A percentile compares a stretch with the other conserved stretches of the same genome.
These are phyloP conservation scores for Drosophila bifasciata DNA, from an alignment of 1,140 invertebrate species.

Conservation along the genomic window DNA sequence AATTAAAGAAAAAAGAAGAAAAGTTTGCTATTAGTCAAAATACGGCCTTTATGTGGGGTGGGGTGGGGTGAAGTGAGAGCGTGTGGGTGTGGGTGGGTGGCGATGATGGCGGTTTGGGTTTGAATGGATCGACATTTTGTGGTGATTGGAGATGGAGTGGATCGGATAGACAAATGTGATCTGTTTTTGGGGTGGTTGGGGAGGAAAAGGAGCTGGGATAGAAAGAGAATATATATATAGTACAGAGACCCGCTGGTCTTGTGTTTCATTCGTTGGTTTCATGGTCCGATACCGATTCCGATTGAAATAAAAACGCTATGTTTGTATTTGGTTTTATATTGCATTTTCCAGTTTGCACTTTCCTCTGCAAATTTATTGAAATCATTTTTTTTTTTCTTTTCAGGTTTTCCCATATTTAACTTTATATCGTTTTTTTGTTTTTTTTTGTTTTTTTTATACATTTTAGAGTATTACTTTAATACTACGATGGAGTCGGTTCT, in stretches of 20 bases:
- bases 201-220: too few species aligned
- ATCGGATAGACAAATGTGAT: conserved; percentile 9
- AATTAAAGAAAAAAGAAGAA: conserved; percentile 84
- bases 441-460: conserved; percentile 44
- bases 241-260: too few species aligned
- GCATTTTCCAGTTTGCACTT: conserved; percentile 65
- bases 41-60: conserved; percentile 56
- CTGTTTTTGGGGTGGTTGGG: conserved; percentile 22
- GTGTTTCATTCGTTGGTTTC: conserved; percentile 7
- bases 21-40: conserved; percentile 82
- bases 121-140: not conserved
- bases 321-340: conserved; percentile 73
- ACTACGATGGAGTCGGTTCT: conserved; percentile 46
- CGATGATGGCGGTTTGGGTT: conserved; percentile 15
- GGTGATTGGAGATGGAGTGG: conserved; percentile 10
- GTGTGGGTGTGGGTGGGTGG: conserved; percentile 10
- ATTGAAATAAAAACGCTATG: conserved; percentile 76
- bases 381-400: conserved; percentile 38
- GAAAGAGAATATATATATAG: too few species aligned
- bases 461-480: conserved; percentile 55
- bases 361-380: conserved; percentile 73
- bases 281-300: conserved; percentile 25
- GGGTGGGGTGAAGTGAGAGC: conserved; percentile 17
- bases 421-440: conserved; percentile 25
- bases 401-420: conserved; percentile 9